Conservation (phyloP, 2,888 invertebrate genomes). For the Aelia acuminata region DNA sequence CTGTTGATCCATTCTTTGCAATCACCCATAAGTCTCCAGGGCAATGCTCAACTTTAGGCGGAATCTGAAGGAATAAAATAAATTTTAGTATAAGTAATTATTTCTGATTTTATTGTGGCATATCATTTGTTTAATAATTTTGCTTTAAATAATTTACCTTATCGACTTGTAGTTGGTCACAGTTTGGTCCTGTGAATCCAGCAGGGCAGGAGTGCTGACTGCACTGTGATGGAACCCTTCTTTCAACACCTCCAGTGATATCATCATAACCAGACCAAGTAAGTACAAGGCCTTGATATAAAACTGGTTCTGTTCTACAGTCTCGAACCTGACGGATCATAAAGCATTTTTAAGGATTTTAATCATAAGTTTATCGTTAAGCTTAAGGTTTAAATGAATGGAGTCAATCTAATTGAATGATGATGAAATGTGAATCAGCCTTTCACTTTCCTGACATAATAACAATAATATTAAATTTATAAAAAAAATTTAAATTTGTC, state of each 20-base stretch:
- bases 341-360: neutral
- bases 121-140: neutral
- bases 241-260: conserved; percentile 88
- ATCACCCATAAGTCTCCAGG: conserved; percentile 96
- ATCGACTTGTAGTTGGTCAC: conserved; percentile 86
- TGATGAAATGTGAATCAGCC: no score
- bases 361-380: neutral
- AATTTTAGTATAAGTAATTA: neutral
- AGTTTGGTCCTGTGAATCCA: conserved; percentile 88
- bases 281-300: conserved; percentile 86
- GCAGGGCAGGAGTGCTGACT: conserved; percentile 91
- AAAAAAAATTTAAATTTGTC: no score
- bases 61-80: conserved; percentile 70
- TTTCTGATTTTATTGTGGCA: neutral
- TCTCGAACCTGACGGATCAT: conserved; percentile 75
- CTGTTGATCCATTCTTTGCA: conserved; percentile 90
- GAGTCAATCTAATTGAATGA: neutral
- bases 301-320: conserved; percentile 91
- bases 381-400: neutral
- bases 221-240: conserved; percentile 91
- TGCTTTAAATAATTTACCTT: conserved; percentile 72
- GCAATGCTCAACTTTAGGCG: conserved; percentile 90
- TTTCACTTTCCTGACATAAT: no score
- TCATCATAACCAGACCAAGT: conserved; percentile 97
- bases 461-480: no score